Evolutionary conservation across 2,113 vertebrate genomes (phyloP), one percentile per base, ranked within the genome.

Genomic region (Ameiurus melas): DNA sequence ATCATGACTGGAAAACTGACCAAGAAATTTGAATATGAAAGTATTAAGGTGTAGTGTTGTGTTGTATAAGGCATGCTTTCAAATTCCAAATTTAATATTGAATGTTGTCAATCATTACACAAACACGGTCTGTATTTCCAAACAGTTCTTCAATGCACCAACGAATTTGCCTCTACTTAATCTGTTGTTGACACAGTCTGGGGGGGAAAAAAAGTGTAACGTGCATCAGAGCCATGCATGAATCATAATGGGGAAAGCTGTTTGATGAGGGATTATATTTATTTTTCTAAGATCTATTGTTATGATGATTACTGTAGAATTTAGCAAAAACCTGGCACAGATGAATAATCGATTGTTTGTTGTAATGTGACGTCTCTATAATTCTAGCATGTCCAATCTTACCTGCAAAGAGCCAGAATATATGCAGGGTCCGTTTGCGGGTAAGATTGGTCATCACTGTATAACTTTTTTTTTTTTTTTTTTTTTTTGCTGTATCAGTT

Each of bases 201-300:
- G 19, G 20, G 57, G 7, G 60, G 25, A 27, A 16, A 1, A 30
- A 22, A 25, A 77, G 60, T 30, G 68, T 55, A 3, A 43, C 36
- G 27, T 82, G 30, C 14, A 36, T 81, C 57, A 25, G 53, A 84
- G 13, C 43, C 71, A 4, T 81, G 60, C 53, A 27, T 36, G n/a
- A 58, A 43, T 66, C 39, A 85, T 19, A 47, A 58, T n/a, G 7
- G n/a, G 57, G 51, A 43, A 53, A 64, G 89, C 51, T 80, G 25
- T 77, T 85, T 79, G 27, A 64, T 30, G n/a, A 58, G 25, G 80
- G 30, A 90, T 84, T 83, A 19, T 88, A 83, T 89, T 87, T 89
- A 85, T 89, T 88, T 89, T 91, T 88, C 36, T 88, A 89, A 80
- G 80, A 68, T 73, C 20, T 25, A 83, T 62, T 82, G 33, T 87